A percentile compares a stretch with the other conserved stretches of the same genome.
These are phyloP conservation scores for Rhinoderma darwinii DNA, from an alignment of 2,113 vertebrate species.

Conservation along the genomic window DNA sequence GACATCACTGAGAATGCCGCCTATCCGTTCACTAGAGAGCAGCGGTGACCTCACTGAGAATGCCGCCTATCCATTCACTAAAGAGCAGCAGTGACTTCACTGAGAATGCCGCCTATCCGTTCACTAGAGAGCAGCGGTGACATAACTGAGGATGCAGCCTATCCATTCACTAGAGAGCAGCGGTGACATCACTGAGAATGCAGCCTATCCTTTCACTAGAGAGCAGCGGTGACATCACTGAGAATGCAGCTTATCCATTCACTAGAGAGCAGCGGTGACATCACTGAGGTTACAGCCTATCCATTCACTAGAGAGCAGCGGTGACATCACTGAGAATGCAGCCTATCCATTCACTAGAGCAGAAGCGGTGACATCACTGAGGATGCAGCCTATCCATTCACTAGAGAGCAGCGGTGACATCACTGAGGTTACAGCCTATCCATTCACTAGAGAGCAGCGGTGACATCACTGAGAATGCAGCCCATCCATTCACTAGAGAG, in stretches of 20 bases:
- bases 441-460: neutral
- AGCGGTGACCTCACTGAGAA: neutral
- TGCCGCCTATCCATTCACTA: neutral
- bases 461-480: neutral
- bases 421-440: neutral
- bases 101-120: neutral
- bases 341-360: conserved; percentile 4
- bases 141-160: neutral
- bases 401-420: neutral
- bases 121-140: conserved; percentile 2
- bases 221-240: neutral
- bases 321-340: neutral
- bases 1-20: neutral
- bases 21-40: neutral
- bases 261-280: neutral
- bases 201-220: neutral
- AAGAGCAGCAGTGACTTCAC: neutral
- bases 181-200: neutral
- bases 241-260: neutral
- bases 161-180: neutral
- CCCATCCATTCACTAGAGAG: neutral
- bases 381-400: neutral
- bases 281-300: neutral
- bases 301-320: neutral
- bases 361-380: neutral